Evolutionary conservation across 2,888 invertebrate genomes (phyloP), one percentile per base, ranked within the genome.

Genomic region (Acheta domesticus): DNA sequence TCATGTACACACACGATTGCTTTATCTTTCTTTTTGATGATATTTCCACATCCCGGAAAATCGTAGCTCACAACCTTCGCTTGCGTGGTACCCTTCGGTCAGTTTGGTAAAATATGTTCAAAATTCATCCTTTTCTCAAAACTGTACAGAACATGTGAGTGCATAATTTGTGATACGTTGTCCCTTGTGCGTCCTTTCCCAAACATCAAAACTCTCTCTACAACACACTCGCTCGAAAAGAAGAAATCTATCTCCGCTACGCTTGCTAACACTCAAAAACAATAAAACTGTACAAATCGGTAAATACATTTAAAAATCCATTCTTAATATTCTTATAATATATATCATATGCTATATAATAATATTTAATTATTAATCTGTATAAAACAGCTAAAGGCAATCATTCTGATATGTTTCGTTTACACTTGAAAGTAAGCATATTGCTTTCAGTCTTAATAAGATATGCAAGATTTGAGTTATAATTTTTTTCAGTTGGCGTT

Each of bases 281-380:
- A 62, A 62, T 62, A 62, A 62, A 62, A 62, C 62, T 62, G 62
- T 62, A 62, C 62, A 62, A 62, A 62, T 62, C n/a, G 62, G 62
- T 62, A 62, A 62, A 62, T 62, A 62, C 62, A 62, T 62, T 62
- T 19, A 62, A 62, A 62, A 62, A 62, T 62, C n/a, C 62, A 62
- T 62, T 62, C 62, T 62, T 62, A 62, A 62, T 62, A 62, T 12
- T 62, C 36, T 62, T 62, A 62, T 62, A 62, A 62, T 62, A n/a
- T 62, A 62, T 62, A 62, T 62, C 62, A 62, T 62, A 62, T 62
- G n/a, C 62, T 62, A 62, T 62, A 62, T 62, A 62, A 62, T 62
- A 62, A 62, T 14, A 62, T 14, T 62, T 62, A 62, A 62, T 62
- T 19, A 62, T 62, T 62, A 62, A 19, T 62, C 62, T 62, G 62